These are phyloP conservation scores for Drosophila birchii DNA, from an alignment of 2,888 invertebrate species.

Conservation along the genomic window DNA sequence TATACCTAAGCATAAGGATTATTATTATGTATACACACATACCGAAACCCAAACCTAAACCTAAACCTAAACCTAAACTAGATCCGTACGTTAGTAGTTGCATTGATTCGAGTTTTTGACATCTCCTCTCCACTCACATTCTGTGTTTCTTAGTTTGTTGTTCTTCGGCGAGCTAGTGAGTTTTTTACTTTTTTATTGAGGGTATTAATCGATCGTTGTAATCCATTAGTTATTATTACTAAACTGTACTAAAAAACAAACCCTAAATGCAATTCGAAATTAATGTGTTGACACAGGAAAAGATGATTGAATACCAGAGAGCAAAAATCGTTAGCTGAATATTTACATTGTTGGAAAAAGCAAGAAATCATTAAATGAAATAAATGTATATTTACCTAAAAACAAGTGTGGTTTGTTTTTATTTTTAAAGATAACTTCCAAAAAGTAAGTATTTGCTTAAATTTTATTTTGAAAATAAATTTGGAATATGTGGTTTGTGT, in stretches of 20 bases:
- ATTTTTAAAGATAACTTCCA: background rate
- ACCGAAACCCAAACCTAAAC: constrained; percentile 12
- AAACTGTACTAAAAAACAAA: constrained; percentile 60
- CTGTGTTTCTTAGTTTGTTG: constrained; percentile 55
- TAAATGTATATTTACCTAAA: constrained; percentile 77
- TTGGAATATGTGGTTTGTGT: too few species aligned
- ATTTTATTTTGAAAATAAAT: too few species aligned
- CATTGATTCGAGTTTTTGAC: constrained; percentile 66
- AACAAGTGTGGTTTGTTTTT: background rate
- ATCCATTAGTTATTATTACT: constrained; percentile 57
- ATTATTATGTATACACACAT: constrained; percentile 41
- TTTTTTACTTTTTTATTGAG: constrained; percentile 64
- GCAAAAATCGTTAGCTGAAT: constrained; percentile 66
- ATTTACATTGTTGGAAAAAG: constrained; percentile 73
- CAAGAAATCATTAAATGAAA: constrained; percentile 71
- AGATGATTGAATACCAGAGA: constrained; percentile 35
- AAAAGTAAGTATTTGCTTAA: too few species aligned
- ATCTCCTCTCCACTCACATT: constrained; percentile 43
- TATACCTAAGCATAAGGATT: constrained; percentile 51
- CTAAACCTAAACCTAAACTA: constrained; percentile 17
- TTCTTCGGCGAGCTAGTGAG: constrained; percentile 39
- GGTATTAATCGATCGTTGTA: constrained; percentile 47
- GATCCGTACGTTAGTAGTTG: constrained; percentile 52
- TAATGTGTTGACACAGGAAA: constrained; percentile 38
- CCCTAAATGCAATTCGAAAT: constrained; percentile 40